Percentiles rank a stretch among this genome's conserved stretches.
These are phyloP conservation scores for Phenganax stokvisi DNA, from an alignment of 92 coral and sea anemone genomes.

Conservation along the genomic window DNA sequence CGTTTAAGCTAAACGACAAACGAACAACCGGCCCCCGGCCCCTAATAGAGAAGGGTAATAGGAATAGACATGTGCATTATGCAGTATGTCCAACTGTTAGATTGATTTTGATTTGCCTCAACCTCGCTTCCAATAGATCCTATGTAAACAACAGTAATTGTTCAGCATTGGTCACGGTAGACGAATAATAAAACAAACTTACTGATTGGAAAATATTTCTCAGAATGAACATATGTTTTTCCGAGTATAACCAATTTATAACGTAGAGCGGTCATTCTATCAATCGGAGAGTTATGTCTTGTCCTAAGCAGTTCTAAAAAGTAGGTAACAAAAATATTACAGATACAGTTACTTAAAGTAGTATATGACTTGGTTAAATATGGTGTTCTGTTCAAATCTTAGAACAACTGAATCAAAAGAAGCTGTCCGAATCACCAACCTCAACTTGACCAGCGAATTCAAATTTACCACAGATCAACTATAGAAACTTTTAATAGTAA, in stretches of 20 bases:
- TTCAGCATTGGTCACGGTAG: too few relatives aligned
- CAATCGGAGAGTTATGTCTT: slow-evolving; percentile 55
- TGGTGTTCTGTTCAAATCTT: too few relatives aligned
- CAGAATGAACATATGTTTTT: slow-evolving; percentile 89
- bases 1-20: too few relatives aligned
- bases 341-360: neutral
- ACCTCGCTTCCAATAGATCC: too few relatives aligned
- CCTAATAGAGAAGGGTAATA: too few relatives aligned
- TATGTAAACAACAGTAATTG: too few relatives aligned
- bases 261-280: slow-evolving; percentile 74
- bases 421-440: too few relatives aligned
- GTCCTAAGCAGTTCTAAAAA: slow-evolving; percentile 72
- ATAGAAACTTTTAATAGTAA: too few relatives aligned
- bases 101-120: neutral
- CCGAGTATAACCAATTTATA: slow-evolving; percentile 76
- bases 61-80: neutral
- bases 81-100: neutral
- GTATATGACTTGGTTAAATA: neutral
- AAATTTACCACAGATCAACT: too few relatives aligned
- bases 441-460: too few relatives aligned
- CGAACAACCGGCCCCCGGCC: too few relatives aligned
- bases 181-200: slow-evolving; percentile 31
- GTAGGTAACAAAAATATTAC: neutral
- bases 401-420: too few relatives aligned
- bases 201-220: slow-evolving; percentile 88